Evolutionary conservation across 2,113 vertebrate species (phyloP), one percentile per base, ranked within the genome.

Genomic region (Alectura lathami): DNA sequence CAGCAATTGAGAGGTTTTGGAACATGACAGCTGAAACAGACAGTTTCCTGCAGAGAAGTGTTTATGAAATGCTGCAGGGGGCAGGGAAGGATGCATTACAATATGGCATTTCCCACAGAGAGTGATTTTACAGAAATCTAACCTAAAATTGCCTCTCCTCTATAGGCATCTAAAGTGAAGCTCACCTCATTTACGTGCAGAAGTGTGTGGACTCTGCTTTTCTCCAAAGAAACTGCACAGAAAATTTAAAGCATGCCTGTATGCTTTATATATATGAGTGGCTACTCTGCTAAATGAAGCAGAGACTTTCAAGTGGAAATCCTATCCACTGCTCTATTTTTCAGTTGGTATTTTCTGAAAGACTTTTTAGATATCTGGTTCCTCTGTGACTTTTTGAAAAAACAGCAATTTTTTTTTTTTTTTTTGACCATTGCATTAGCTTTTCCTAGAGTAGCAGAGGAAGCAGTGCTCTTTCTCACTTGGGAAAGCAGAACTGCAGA

Each of bases 51-150:
- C 77, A 87, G 92, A 51, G 93, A 93, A 91, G 84, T 63, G 57
- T 94, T 96, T 96, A 94, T 93, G 88, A 93, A 96, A 91, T 91
- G 60, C 86, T 74, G 8, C 82, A 54, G 95, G 81, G 51, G 78
- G 89, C 63, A 91, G 47, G 50, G 85, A 89, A 95, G 51, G 82
- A 86, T 85, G 43, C 40, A 43, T 91, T 88, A 85, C 70, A 91
- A 59, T 85, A 87, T 83, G 89, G 63, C 21, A 59, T 87, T 94
- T 96, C 91, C 92, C 63, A 83, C 89, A 89, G 94, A 70, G 93
- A 89, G 21, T 12, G 22, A 77, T 89, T 36, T 92, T 70, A 54
- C 45, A 83, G 87, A 91, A 94, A 91, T 88, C 59, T 86, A 88
- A 88, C 38, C 63, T 70, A 86, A 92, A 95, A 80, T 57, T 83